Conservation (phyloP, 2,888 invertebrate genomes). For the Tiliacea aurago region DNA sequence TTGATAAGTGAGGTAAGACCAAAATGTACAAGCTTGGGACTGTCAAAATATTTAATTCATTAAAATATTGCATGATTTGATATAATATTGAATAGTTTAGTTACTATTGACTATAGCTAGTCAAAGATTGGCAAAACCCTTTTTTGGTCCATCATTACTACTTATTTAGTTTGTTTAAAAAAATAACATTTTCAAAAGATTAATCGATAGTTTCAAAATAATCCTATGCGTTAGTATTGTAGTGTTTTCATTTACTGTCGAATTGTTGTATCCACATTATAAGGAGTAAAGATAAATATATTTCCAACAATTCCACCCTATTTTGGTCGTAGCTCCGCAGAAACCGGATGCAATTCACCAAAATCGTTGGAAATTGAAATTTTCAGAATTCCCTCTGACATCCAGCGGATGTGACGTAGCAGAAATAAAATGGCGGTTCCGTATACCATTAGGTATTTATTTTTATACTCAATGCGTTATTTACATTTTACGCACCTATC, state of each 20-base stretch:
- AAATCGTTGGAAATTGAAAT: slow-evolving; percentile 59
- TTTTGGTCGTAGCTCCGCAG: slow-evolving; percentile 16
- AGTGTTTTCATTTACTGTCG: background rate
- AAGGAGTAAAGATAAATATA: background rate
- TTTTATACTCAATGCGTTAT: background rate
- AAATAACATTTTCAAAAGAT: no score
- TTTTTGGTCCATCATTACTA: no score
- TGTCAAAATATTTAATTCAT: no score
- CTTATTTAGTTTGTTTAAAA: no score
- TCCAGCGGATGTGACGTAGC: slow-evolving; percentile 33
- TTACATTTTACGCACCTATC: background rate
- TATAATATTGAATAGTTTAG: no score
- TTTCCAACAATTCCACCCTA: background rate
- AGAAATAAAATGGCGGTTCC: slow-evolving; percentile 34
- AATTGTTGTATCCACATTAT: background rate
- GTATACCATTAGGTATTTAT: slow-evolving; percentile 9
- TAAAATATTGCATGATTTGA: no score
- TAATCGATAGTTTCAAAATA: background rate
- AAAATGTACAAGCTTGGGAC: no score
- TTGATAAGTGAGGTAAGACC: no score
- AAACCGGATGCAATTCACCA: slow-evolving; percentile 37
- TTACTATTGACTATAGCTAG: no score
- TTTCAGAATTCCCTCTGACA: slow-evolving; percentile 57
- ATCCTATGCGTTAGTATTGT: background rate
- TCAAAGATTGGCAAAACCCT: no score